Evolutionary conservation across 2,888 invertebrate genomes (phyloP).

Genomic region (Drosophila picticornis): DNA sequence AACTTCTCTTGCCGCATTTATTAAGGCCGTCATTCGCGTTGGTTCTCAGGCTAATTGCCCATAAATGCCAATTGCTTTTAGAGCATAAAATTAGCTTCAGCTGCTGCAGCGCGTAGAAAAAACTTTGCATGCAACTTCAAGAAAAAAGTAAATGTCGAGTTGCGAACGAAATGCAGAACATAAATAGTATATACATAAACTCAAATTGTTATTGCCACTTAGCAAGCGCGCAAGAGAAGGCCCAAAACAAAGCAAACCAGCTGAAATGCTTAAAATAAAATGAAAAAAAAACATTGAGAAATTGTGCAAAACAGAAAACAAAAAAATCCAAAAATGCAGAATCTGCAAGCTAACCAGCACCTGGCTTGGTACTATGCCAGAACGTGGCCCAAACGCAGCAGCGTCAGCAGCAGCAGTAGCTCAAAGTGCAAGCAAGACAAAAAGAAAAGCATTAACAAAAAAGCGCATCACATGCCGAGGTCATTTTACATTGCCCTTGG

Average conservation of each 20-base stretch:
- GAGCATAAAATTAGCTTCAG: conserved; percentile 47
- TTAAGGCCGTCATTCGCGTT: conserved; percentile 36
- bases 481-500: conserved; percentile 61
- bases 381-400: conserved; percentile 33
- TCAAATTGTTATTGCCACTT: conserved; percentile 73
- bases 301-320: conserved; percentile 24
- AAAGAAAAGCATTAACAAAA: conserved; percentile 17
- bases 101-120: conserved; percentile 8
- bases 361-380: conserved; percentile 28
- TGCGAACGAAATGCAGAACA: conserved; percentile 21
- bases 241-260: conserved; percentile 35
- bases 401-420: conserved; percentile 26
- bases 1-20: conserved; percentile 34
- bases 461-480: conserved; percentile 63
- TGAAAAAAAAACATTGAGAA: conserved; percentile 6
- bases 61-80: conserved; percentile 53
- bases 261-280: conserved; percentile 32
- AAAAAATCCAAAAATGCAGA: conserved; percentile 37
- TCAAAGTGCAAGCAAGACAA: conserved; percentile 50
- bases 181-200: conserved; percentile 68
- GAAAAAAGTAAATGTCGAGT: not conserved
- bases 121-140: conserved; percentile 4
- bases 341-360: conserved; percentile 41
- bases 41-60: conserved; percentile 55
- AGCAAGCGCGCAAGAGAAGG: conserved; percentile 41